A percentile compares a stretch with the other conserved stretches of the same genome.
Evolutionary conservation across 2,797 vertebrate species (phyloP).

Genomic region (Danio albolineatus): DNA sequence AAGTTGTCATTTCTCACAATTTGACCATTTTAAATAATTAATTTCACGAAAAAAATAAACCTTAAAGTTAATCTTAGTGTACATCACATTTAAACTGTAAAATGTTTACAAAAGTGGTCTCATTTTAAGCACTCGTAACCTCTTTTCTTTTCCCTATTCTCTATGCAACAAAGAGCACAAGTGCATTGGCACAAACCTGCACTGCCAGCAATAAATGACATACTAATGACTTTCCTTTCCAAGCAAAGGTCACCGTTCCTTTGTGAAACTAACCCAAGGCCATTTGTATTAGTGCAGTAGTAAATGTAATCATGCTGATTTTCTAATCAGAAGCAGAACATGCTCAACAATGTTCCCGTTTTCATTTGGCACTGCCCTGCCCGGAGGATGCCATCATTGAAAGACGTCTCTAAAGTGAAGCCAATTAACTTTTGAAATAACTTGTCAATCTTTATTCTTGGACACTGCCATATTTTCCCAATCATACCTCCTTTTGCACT

Average conservation of each 20-base stretch:
- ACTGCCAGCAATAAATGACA: not conserved
- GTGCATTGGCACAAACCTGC: constrained; percentile 3
- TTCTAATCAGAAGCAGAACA: constrained; percentile 43
- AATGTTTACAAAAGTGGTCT: not conserved
- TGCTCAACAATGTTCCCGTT: constrained; percentile 14
- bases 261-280: constrained; percentile 17
- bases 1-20: too few species aligned
- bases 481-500: constrained; percentile 2
- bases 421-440: constrained; percentile 33
- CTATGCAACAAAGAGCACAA: constrained; percentile 14
- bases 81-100: not conserved
- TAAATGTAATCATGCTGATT: constrained; percentile 34
- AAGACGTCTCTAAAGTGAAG: constrained; percentile 19
- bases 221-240: constrained; percentile 34
- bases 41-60: too few species aligned
- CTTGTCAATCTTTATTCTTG: constrained; percentile 31
- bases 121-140: not conserved
- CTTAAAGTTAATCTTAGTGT: too few species aligned
- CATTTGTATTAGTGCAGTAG: constrained; percentile 24
- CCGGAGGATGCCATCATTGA: not conserved
- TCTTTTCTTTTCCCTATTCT: not conserved
- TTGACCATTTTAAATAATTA: too few species aligned
- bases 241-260: constrained; percentile 28
- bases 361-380: constrained; percentile 11
- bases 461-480: not conserved